Conservation (phyloP, 2,888 invertebrate genomes). For the Drosophila pseudotakahashii region DNA sequence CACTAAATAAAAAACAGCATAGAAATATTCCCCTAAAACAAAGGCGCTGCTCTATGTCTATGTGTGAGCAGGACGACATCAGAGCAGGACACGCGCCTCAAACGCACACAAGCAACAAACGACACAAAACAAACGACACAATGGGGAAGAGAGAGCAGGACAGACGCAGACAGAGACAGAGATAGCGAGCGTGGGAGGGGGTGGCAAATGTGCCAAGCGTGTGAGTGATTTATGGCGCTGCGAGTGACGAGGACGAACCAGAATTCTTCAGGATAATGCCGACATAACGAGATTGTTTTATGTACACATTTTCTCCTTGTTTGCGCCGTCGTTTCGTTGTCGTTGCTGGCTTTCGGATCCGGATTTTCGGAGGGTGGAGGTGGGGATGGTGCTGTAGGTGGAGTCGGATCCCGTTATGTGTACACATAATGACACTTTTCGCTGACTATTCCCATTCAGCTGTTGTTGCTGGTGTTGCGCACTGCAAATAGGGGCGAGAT, state of each 20-base stretch:
- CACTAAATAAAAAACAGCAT: constrained; percentile 43
- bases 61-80: constrained; percentile 59
- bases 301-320: constrained; percentile 76
- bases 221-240: constrained; percentile 83
- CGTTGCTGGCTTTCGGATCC: constrained; percentile 35
- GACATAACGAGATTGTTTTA: constrained; percentile 83
- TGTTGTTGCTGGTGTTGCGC: constrained; percentile 26
- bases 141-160: constrained; percentile 11
- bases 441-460: constrained; percentile 42
- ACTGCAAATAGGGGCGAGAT: constrained; percentile 63
- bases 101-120: constrained; percentile 50
- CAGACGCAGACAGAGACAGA: not conserved
- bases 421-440: constrained; percentile 72
- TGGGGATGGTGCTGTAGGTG: constrained; percentile 14
- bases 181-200: constrained; percentile 11
- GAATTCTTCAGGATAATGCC: constrained; percentile 83
- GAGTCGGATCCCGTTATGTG: constrained; percentile 45
- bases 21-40: constrained; percentile 51
- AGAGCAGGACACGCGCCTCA: constrained; percentile 49
- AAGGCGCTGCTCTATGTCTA: constrained; percentile 53
- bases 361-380: constrained; percentile 30
- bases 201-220: constrained; percentile 73
- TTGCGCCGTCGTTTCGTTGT: constrained; percentile 48
- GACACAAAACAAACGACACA: constrained; percentile 13
- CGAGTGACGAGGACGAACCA: constrained; percentile 83